These are phyloP conservation scores for Metallyticus violacea DNA, from an alignment of 2,888 invertebrate species.

Conservation along the genomic window DNA sequence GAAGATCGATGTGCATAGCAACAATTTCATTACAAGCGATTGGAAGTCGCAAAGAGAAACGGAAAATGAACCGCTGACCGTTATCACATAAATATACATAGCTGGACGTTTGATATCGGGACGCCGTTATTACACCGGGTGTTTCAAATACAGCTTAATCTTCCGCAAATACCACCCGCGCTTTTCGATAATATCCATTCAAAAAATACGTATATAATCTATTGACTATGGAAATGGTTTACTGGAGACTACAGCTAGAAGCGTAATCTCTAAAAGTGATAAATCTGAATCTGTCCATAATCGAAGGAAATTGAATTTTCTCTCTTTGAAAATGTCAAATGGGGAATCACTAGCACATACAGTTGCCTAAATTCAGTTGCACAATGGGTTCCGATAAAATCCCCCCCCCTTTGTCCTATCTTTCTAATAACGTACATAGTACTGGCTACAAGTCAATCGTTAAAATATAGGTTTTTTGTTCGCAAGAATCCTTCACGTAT, in stretches of 20 bases:
- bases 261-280: background rate
- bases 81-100: background rate
- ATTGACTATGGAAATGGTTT: background rate
- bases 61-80: background rate
- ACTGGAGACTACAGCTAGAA: background rate
- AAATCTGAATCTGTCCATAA: background rate
- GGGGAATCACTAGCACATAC: too few species aligned
- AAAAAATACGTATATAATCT: background rate
- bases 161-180: too few species aligned
- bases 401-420: too few species aligned
- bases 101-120: background rate
- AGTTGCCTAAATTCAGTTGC: too few species aligned
- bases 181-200: background rate
- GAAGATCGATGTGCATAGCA: background rate
- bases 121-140: background rate
- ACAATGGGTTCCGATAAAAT: too few species aligned
- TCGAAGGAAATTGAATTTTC: background rate
- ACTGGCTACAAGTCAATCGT: too few species aligned
- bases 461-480: too few species aligned
- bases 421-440: too few species aligned
- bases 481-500: too few species aligned
- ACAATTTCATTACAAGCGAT: background rate
- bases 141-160: background rate
- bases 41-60: background rate
- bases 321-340: too few species aligned